These are phyloP conservation scores for Smittia aterrima DNA, from an alignment of 2,888 invertebrate species.

Conservation along the genomic window DNA sequence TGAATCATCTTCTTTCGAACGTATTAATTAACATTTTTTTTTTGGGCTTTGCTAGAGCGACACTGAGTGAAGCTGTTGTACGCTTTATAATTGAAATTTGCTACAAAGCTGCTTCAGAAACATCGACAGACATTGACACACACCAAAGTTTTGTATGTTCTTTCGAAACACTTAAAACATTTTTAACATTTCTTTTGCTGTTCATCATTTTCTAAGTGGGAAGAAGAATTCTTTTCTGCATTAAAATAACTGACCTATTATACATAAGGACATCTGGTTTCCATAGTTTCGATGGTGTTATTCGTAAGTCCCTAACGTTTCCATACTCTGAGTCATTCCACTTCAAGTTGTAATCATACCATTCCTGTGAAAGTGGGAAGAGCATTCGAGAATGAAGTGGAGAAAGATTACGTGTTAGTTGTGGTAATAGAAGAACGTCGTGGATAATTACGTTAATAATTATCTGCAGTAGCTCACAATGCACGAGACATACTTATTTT, in stretches of 20 bases:
- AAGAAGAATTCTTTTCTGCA: neutral
- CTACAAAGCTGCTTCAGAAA: neutral
- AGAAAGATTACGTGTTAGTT: neutral
- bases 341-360: constrained; percentile 95
- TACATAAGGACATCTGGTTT: constrained; percentile 99
- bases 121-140: neutral
- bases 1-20: constrained; percentile 19
- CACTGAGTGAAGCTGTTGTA: neutral
- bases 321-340: constrained; percentile 97
- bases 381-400: neutral
- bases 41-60: neutral
- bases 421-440: too few relatives aligned
- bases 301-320: constrained; percentile 87
- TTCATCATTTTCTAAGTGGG: neutral
- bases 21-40: constrained; percentile 14
- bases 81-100: neutral
- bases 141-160: neutral
- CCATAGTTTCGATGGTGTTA: constrained; percentile 95
- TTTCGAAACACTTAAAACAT: neutral
- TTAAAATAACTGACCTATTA: constrained; percentile 76
- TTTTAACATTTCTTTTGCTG: too few relatives aligned
- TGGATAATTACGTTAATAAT: neutral
- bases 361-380: constrained; percentile 67
- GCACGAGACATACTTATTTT: neutral
- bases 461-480: constrained; percentile 8